Percentiles rank a stretch among this genome's conserved stretches.
These are phyloP conservation scores for Toxotes chatareus DNA, from an alignment of 2,113 vertebrate genomes.

Conservation along the genomic window DNA sequence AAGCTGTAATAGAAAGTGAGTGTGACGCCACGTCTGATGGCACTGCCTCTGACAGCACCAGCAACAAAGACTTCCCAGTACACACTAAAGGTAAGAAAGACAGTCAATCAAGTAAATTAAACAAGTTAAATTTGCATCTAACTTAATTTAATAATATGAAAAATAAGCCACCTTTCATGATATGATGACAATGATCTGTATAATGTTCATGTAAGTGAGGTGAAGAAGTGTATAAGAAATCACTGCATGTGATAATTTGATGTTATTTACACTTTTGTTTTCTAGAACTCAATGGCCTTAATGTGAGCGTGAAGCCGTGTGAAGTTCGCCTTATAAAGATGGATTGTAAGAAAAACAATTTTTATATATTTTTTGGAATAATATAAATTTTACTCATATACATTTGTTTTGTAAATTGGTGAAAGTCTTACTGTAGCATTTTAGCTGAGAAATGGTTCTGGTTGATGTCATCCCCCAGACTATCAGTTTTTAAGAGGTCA, in stretches of 20 bases:
- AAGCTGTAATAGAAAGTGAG: conserved; percentile 58
- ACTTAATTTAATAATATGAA: background rate
- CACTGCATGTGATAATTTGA: background rate
- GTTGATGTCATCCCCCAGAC: background rate
- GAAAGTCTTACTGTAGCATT: background rate
- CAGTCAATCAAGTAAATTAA: background rate
- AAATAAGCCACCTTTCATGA: background rate
- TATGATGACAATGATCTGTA: background rate
- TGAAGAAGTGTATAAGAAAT: background rate
- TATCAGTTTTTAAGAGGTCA: background rate
- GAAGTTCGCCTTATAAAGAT: conserved; percentile 81
- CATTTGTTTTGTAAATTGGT: background rate
- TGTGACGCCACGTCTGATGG: conserved; percentile 47
- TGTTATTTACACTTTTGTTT: conserved; percentile 29
- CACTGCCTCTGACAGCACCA: conserved; percentile 19
- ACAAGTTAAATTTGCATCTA: background rate
- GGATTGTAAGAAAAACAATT: conserved; percentile 67
- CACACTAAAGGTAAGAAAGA: conserved; percentile 20
- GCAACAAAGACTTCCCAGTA: background rate
- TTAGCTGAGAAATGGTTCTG: background rate
- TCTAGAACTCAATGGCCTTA: conserved; percentile 63
- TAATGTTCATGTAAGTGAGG: background rate
- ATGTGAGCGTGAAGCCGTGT: conserved; percentile 74
- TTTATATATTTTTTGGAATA: background rate
- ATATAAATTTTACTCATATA: background rate